Conservation (phyloP, 2,113 vertebrate species). For the Piprites chloris region DNA sequence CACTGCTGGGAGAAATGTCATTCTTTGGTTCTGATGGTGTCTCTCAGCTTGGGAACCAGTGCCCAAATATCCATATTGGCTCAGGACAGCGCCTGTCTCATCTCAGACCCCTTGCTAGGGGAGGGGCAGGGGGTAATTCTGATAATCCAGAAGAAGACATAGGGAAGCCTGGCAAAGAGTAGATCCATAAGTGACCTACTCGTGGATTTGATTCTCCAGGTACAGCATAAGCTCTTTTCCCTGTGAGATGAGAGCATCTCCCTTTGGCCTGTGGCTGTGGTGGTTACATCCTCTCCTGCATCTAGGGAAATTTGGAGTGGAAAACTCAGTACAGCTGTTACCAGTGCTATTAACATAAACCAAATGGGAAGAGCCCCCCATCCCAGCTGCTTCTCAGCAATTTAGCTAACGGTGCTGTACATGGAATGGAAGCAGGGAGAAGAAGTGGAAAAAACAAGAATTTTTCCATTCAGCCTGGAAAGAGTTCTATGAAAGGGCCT, state of each 20-base stretch:
- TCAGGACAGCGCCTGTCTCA: neutral
- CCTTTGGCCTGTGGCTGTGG: accelerated
- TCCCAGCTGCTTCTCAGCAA: neutral
- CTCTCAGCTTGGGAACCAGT: neutral
- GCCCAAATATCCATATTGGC: neutral
- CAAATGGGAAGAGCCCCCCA: neutral
- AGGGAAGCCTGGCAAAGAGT: neutral
- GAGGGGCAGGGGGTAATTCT: neutral
- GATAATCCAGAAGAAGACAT: neutral
- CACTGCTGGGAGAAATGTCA: neutral
- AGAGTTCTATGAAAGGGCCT: neutral
- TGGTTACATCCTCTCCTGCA: neutral
- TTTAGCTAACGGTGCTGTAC: accelerated
- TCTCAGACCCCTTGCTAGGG: neutral
- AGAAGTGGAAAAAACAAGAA: neutral
- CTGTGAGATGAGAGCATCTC: neutral
- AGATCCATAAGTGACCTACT: neutral
- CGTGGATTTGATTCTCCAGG: neutral
- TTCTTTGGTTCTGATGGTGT: neutral
- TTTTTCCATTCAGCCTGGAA: accelerated
- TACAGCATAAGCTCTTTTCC: neutral
- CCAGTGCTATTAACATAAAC: neutral
- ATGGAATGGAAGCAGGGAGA: neutral
- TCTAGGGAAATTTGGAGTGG: neutral
- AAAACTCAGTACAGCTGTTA: neutral